These are phyloP conservation scores for Phengaris arion DNA, from an alignment of 2,888 invertebrate species.

Conservation along the genomic window DNA sequence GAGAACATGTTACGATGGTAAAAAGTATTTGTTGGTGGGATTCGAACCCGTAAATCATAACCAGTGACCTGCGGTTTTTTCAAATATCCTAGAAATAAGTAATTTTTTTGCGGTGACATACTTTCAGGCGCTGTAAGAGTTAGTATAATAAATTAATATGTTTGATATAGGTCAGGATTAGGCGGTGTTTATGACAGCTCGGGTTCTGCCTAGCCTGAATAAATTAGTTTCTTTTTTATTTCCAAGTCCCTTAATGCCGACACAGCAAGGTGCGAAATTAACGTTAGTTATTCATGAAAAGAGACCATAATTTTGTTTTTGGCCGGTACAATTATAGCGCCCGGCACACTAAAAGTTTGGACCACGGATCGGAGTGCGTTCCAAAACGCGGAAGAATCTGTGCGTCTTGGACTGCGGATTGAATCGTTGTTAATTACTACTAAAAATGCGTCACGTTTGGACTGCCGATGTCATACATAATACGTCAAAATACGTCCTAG, in stretches of 20 bases:
- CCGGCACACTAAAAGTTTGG: no score
- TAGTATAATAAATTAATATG: conserved; percentile 18
- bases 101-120: conserved; percentile 19
- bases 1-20: no score
- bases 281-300: background rate
- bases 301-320: background rate
- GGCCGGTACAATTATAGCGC: background rate
- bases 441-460: no score
- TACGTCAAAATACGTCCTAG: no score
- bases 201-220: background rate
- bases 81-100: background rate
- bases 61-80: background rate
- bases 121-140: background rate
- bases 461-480: no score
- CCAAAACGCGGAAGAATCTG: no score
- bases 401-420: no score
- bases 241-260: background rate
- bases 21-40: background rate
- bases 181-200: conserved; percentile 7
- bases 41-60: background rate
- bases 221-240: background rate
- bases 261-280: background rate
- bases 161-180: conserved; percentile 22
- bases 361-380: no score
- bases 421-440: no score